Percentiles rank a stretch among this genome's conserved stretches.
These are phyloP conservation scores for Odocoileus hemionus DNA, from an alignment of 2,113 vertebrate species.

Conservation along the genomic window DNA sequence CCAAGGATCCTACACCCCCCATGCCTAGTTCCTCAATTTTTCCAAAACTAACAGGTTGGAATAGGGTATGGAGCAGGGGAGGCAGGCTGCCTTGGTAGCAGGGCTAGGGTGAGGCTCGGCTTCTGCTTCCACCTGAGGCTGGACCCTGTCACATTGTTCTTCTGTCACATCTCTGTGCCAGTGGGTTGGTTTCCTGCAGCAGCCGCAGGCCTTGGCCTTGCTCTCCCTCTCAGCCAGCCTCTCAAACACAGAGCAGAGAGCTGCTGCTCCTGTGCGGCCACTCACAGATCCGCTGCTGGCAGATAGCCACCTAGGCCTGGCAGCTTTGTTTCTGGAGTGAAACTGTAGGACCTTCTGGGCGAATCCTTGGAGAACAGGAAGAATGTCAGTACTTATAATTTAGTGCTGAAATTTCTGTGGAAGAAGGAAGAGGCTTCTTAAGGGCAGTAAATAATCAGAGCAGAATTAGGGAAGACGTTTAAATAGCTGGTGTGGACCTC, in stretches of 20 bases:
- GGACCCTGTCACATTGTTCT: conserved; percentile 67
- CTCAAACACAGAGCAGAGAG: conserved; percentile 95
- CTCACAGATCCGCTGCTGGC: conserved; percentile 92
- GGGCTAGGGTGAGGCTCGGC: conserved; percentile 68
- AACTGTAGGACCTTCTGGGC: conserved; percentile 92
- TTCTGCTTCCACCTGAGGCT: conserved; percentile 76
- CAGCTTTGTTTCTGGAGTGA: conserved; percentile 94
- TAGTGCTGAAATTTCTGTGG: not conserved
- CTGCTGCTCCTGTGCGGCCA: conserved; percentile 93
- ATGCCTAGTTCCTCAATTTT: conserved; percentile 84
- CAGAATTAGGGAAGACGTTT: not conserved
- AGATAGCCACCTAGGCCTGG: conserved; percentile 89
- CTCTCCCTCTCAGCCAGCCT: conserved; percentile 91
- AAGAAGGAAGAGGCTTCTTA: not conserved
- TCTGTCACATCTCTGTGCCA: conserved; percentile 75
- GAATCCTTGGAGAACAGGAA: not conserved
- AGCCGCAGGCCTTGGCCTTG: conserved; percentile 78
- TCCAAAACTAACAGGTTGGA: conserved; percentile 83
- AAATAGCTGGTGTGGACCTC: not conserved
- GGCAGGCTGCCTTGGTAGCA: conserved; percentile 45
- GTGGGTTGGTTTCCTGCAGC: conserved; percentile 58
- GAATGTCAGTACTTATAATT: not conserved
- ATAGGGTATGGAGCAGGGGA: conserved; percentile 9
- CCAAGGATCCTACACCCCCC: not conserved
- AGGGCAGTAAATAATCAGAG: not conserved